A percentile compares a stretch with the other conserved stretches of the same genome.
These are phyloP conservation scores for Diabrotica virgifera DNA, from an alignment of 1,140 invertebrate species.

Conservation along the genomic window DNA sequence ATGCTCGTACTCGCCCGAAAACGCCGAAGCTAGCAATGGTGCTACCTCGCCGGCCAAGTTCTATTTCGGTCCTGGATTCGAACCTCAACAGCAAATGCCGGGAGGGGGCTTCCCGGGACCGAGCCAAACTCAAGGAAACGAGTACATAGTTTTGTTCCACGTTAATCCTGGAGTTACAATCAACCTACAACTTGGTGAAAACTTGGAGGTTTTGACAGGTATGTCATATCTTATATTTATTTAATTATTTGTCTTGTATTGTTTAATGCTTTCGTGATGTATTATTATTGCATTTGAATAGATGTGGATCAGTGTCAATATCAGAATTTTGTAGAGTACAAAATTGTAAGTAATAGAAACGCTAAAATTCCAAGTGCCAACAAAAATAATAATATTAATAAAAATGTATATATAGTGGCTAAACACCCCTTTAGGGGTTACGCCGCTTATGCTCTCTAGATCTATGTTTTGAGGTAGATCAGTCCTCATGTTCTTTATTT, in stretches of 20 bases:
- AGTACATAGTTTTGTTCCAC: constrained; percentile 67
- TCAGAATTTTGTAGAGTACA: too few species aligned
- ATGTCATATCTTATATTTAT: constrained; percentile 31
- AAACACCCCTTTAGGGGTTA: too few species aligned
- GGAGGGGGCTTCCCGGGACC: constrained; percentile 30
- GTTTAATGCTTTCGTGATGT: too few species aligned
- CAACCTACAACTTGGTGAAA: constrained; percentile 63
- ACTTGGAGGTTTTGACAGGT: constrained; percentile 65
- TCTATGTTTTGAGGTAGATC: too few species aligned
- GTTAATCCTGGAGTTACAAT: constrained; percentile 68
- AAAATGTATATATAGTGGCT: too few species aligned
- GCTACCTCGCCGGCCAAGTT: constrained; percentile 47
- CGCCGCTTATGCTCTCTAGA: too few species aligned
- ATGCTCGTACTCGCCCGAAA: constrained; percentile 43
- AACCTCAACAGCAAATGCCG: constrained; percentile 46
- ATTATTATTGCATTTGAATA: too few species aligned
- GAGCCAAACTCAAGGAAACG: constrained; percentile 39
- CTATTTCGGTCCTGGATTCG: constrained; percentile 54
- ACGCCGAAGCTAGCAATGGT: constrained; percentile 25
- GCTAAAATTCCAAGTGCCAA: too few species aligned
- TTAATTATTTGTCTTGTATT: not conserved
- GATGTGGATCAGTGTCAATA: too few species aligned
- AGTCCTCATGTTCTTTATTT: too few species aligned
- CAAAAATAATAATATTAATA: too few species aligned
- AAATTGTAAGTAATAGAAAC: too few species aligned